A percentile compares a stretch with the other conserved stretches of the same genome.
These are phyloP conservation scores for Helicoverpa armigera DNA, from an alignment of 1,140 invertebrate genomes.

Conservation along the genomic window DNA sequence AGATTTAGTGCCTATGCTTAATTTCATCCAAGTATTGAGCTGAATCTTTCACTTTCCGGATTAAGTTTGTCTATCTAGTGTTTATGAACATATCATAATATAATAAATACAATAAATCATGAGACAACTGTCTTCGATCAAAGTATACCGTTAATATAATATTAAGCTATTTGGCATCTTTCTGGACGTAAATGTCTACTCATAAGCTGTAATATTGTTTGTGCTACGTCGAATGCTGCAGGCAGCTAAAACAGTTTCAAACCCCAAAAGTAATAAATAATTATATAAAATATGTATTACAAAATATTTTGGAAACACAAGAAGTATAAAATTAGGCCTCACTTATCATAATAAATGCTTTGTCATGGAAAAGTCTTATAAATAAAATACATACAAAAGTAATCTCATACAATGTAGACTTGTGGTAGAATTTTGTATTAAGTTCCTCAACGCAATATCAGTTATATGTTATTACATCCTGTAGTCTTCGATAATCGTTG, in stretches of 20 bases:
- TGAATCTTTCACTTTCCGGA: conserved; percentile 61
- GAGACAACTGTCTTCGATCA: conserved; percentile 47
- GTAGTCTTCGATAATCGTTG: conserved; percentile 77
- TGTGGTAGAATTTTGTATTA: conserved; percentile 46
- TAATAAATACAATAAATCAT: conserved; percentile 40
- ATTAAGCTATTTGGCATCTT: conserved; percentile 83
- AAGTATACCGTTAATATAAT: conserved; percentile 63
- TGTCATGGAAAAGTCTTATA: conserved; percentile 79
- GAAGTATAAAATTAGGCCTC: conserved; percentile 80
- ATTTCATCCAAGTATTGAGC: conserved; percentile 72
- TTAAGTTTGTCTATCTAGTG: conserved; percentile 53
- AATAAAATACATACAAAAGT: conserved; percentile 69
- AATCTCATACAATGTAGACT: conserved; percentile 55
- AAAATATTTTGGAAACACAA: conserved; percentile 63
- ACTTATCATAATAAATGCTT: conserved; percentile 81
- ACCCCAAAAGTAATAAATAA: conserved; percentile 60
- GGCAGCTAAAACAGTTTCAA: conserved; percentile 55
- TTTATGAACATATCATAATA: conserved; percentile 43
- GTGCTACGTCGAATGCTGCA: conserved; percentile 61
- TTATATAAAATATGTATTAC: conserved; percentile 56
- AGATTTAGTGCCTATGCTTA: conserved; percentile 61
- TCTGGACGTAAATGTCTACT: conserved; percentile 77
- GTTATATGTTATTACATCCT: conserved; percentile 51
- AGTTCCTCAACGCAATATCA: conserved; percentile 39
- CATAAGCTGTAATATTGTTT: conserved; percentile 68